Percentiles rank a stretch among this genome's conserved stretches.
These are phyloP conservation scores for Otocyon megalotis DNA, from an alignment of 2,113 vertebrate species.

Conservation along the genomic window DNA sequence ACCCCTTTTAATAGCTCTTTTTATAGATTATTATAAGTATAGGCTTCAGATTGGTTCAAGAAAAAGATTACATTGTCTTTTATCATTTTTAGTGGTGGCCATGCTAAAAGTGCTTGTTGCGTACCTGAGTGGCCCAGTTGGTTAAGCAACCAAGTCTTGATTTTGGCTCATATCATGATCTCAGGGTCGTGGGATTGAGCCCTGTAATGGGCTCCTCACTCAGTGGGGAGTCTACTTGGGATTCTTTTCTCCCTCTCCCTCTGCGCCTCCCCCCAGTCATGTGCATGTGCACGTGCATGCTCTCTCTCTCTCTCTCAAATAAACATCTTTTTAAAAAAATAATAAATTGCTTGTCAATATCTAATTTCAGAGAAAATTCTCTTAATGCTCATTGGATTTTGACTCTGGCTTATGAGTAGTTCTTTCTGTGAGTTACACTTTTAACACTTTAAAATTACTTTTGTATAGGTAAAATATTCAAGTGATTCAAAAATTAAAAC, in stretches of 20 bases:
- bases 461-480: slow-evolving; percentile 12
- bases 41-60: neutral
- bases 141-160: too few relatives aligned
- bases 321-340: too few relatives aligned
- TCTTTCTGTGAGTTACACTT: neutral
- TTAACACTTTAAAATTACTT: slow-evolving; percentile 30
- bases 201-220: neutral
- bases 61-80: neutral
- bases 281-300: too few relatives aligned
- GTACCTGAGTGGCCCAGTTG: too few relatives aligned
- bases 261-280: too few relatives aligned
- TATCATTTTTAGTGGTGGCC: neutral
- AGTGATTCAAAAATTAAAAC: slow-evolving; percentile 43
- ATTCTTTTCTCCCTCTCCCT: neutral
- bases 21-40: neutral
- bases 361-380: neutral
- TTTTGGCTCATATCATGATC: too few relatives aligned
- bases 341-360: neutral
- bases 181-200: too few relatives aligned
- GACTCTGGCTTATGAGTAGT: slow-evolving; percentile 22
- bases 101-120: neutral
- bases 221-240: neutral
- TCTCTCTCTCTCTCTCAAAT: neutral
- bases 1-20: neutral
- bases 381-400: neutral